Evolutionary conservation across 2,797 vertebrate genomes (phyloP), one percentile per base, ranked within the genome.

Genomic region (Tadarida brasiliensis): DNA sequence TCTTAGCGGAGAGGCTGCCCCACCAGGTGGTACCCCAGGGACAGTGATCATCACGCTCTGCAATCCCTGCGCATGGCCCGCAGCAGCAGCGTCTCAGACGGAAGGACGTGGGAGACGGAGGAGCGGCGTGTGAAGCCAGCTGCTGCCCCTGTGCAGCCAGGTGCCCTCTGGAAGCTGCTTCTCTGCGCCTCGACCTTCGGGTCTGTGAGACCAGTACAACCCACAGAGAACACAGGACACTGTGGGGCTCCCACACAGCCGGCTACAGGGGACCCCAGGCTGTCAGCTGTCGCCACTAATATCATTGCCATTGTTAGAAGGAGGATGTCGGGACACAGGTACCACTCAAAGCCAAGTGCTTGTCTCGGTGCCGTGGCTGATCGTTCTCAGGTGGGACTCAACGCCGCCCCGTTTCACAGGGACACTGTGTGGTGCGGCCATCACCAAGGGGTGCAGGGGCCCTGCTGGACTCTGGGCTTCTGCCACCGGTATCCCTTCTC

Each of bases 331-430:
- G 89, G 67, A 61, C 39, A 54, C 5, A 16, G 85, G 71, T 39
- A 35, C 65, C 44, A 0, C 70, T 56, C 14, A 68, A 91, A 92
- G 88, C n/a, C 78, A 93, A 94, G 33, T 59, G 57, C 80, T 22
- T 80, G 22, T 80, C 90, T 91, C 51, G 54, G 22, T 71, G 26
- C 84, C 88, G 39, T 61, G 71, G 33, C 33, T 95, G 30, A 56
- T 70, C 49, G 71, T 82, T 83, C 84, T 91, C n/a, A 87, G 56
- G 26, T 87, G 54, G 91, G 54, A 85, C 3, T 56, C 28, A 92
- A 57, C 44, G 54, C 35, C 56, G 78, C 76, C 39, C 65, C 16
- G 14, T 85, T 93, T 96, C 61, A 92, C 35, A 33, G 87, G 80
- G 30, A 85, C 49, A 16, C 39, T 24, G 44, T 26, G 54, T 78